phyloP scores from a whole-genome alignment of 2,888 invertebrate genomes.

The Argyresthia goedartella region DNA sequence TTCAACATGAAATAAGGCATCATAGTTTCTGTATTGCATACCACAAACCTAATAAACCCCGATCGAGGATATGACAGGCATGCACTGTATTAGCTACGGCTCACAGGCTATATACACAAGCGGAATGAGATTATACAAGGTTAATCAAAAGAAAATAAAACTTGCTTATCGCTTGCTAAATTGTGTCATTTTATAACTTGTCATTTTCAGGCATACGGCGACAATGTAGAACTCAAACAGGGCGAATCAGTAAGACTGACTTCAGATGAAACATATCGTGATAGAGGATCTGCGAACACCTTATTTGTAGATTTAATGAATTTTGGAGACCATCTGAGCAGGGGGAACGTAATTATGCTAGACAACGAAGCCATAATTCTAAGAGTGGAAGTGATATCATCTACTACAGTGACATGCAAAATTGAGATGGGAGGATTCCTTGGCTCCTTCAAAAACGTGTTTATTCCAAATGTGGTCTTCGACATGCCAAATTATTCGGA shows the following conservation, averaged over 20 bases:
- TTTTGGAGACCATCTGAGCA: constrained; percentile 58
- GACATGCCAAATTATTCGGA: constrained; percentile 50
- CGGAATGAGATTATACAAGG: too few relatives aligned
- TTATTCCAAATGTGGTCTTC: constrained; percentile 45
- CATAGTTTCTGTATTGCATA: too few relatives aligned
- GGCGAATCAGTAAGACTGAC: constrained; percentile 64
- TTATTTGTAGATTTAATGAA: constrained; percentile 68
- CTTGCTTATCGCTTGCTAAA: too few relatives aligned
- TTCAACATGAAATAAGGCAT: too few relatives aligned
- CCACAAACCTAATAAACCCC: too few relatives aligned
- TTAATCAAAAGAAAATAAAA: too few relatives aligned
- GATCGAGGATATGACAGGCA: too few relatives aligned
- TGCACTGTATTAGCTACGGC: too few relatives aligned
- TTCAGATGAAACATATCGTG: constrained; percentile 66
- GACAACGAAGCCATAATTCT: constrained; percentile 83
- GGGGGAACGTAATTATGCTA: constrained; percentile 55
- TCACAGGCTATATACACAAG: too few relatives aligned
- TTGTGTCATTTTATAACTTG: too few relatives aligned
- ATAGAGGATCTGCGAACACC: constrained; percentile 65
- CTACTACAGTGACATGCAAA: constrained; percentile 49
- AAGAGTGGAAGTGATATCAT: constrained; percentile 70
- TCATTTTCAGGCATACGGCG: constrained; percentile 38
- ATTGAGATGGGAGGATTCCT: constrained; percentile 48
- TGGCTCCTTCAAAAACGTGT: constrained; percentile 52
- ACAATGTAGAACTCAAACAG: constrained; percentile 39